Base-by-base conservation (phyloP, 2,888 invertebrate species). In the Andrena minutula region DNA sequence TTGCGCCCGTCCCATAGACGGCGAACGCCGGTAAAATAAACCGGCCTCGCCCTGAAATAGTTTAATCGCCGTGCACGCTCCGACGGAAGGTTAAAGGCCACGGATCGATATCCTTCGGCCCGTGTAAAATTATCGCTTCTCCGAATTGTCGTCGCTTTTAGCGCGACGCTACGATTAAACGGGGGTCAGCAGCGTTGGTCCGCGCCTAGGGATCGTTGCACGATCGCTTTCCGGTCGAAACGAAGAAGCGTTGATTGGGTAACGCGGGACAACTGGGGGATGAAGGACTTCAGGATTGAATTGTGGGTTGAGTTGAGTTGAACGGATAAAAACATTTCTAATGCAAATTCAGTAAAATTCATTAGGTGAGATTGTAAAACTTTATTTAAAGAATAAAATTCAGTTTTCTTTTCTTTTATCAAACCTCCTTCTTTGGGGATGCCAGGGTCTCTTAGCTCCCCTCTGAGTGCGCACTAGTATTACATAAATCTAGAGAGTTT, bases 41-140 rank as follows among this genome's bases (percentile, higher is more conserved):
- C 30, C 53, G 79, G 47, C 53, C 53, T 12, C 23, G 26, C 47
- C 73, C 58, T 30, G 65, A 65, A 73, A 77, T 73, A 77, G 65
- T 73, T 73, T 73, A 77, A 73, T 73, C 73, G 32, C 20, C 58
- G 64, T 75, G 75, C 28, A 73, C 77, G 65, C 77, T 66, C 12
- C 60, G 60, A 4, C 65, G 65, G 49, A 60, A 61, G 77, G 53
- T 78, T 53, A 61, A 66, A 74, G n/a, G 56, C 56, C 61, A 68
- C 26, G 12, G 65, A 79, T 79, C 79, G 65, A 78, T 79, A 79
- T 35, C 71, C 71, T 64, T 49, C 56, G 53, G 32, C 41, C 56
- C 51, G n/a, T 23, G 56, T 28, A 53, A 63, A 79, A 68, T 80
- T 77, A 77, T 66, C 51, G 49, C 20, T 61, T 30, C 61, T 23